A percentile compares a stretch with the other conserved stretches of the same genome.
phyloP scores from a whole-genome alignment of 2,888 invertebrate genomes.

The Drosophila diplacantha region DNA sequence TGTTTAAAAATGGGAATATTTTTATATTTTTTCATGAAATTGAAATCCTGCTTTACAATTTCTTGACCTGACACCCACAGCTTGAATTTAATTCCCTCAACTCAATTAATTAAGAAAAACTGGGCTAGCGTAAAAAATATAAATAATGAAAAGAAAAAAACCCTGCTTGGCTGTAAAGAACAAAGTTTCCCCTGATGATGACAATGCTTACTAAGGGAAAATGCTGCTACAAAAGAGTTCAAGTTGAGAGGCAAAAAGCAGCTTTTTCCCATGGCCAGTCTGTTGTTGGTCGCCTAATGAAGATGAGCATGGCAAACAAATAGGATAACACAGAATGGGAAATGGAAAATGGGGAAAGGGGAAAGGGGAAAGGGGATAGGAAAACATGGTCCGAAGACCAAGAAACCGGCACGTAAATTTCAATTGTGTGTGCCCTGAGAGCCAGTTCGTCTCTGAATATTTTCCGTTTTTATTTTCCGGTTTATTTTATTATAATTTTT shows the following conservation, averaged over 20 bases:
- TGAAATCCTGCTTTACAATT: neutral
- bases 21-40: neutral
- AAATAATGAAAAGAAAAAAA: neutral
- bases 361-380: neutral
- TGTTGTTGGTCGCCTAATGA: conserved; percentile 41
- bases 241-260: conserved; percentile 31
- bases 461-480: conserved; percentile 25
- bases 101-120: conserved; percentile 27
- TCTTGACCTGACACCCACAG: neutral
- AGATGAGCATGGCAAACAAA: conserved; percentile 32
- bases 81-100: conserved; percentile 7
- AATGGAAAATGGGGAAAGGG: conserved; percentile 6
- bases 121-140: conserved; percentile 17
- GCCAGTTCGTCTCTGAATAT: conserved; percentile 37
- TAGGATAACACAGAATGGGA: conserved; percentile 5
- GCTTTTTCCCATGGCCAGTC: conserved; percentile 24
- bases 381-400: conserved; percentile 31
- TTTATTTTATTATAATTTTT: conserved; percentile 69
- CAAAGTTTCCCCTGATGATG: conserved; percentile 30
- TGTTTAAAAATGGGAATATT: neutral
- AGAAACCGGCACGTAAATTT: conserved; percentile 64
- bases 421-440: conserved; percentile 54
- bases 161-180: conserved; percentile 1
- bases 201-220: conserved; percentile 35
- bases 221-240: conserved; percentile 33